phyloP scores from a whole-genome alignment of 2,113 vertebrate genomes.

The Rhombomys opimus region DNA sequence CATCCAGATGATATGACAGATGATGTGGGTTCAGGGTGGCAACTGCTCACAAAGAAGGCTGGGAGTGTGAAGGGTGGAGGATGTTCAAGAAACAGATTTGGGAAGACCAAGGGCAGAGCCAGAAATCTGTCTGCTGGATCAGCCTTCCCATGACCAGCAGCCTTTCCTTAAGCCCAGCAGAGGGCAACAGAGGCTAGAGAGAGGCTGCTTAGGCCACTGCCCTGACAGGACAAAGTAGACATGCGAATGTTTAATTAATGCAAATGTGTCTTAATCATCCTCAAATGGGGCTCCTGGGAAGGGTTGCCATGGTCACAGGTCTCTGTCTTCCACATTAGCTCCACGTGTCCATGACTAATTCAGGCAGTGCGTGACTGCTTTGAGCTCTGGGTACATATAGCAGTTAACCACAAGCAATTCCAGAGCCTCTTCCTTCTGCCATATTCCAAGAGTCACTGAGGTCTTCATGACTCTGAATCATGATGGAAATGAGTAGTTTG shows the following conservation, averaged over 20 bases:
- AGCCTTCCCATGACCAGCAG: background rate
- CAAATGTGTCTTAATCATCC: conserved; percentile 54
- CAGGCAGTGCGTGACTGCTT: background rate
- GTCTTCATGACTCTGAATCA: background rate
- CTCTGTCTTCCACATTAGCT: background rate
- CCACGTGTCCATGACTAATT: background rate
- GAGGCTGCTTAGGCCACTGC: background rate
- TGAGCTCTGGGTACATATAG: background rate
- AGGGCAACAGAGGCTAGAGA: background rate
- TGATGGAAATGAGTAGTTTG: fast-evolving
- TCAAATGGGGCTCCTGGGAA: background rate
- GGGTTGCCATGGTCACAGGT: conserved; percentile 54
- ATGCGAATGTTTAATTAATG: conserved; percentile 40
- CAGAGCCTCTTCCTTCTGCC: background rate
- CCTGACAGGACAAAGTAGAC: background rate
- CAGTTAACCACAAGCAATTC: background rate
- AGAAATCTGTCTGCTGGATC: background rate
- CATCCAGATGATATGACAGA: fast-evolving
- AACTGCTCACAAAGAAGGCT: background rate
- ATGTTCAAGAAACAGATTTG: background rate
- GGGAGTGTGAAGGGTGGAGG: background rate
- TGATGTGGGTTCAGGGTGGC: background rate
- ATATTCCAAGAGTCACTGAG: background rate
- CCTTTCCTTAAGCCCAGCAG: background rate
- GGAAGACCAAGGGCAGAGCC: background rate